Conservation (phyloP, 2,113 vertebrate species). For the Acrocephalus kingi region DNA sequence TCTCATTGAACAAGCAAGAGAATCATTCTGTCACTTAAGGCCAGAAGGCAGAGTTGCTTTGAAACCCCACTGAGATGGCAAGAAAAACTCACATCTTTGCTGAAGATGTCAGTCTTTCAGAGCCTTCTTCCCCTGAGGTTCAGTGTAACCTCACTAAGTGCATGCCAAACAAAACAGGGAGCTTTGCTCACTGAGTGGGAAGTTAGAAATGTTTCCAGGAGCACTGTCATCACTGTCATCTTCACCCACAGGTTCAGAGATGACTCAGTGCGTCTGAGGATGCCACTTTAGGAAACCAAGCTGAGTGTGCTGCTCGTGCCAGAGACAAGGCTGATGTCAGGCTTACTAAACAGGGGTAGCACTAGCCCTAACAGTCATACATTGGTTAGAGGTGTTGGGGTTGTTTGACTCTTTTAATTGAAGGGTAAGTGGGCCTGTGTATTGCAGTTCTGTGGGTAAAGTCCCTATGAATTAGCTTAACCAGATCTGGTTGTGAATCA, state of each 20-base stretch:
- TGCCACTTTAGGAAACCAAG: slow-evolving; percentile 16
- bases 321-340: background rate
- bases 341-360: background rate
- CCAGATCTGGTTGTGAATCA: background rate
- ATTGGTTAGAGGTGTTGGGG: background rate
- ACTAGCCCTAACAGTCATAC: background rate
- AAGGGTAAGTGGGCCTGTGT: background rate
- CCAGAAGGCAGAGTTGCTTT: background rate
- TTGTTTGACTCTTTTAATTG: background rate
- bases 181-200: slow-evolving; percentile 16
- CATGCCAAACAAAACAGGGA: background rate
- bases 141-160: background rate
- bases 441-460: background rate
- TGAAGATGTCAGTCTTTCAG: background rate
- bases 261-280: slow-evolving; percentile 20
- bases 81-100: background rate
- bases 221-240: slow-evolving; percentile 7
- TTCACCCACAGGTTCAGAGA: slow-evolving; percentile 29
- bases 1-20: background rate
- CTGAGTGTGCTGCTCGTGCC: background rate
- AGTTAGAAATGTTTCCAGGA: slow-evolving; percentile 5
- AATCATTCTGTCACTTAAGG: background rate
- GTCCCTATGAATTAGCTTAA: background rate
- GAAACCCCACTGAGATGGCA: background rate
- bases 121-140: background rate